A percentile compares a stretch with the other conserved stretches of the same genome.
These are phyloP conservation scores for Seriola dumerili DNA, from an alignment of 2,113 vertebrate species.

Conservation along the genomic window DNA sequence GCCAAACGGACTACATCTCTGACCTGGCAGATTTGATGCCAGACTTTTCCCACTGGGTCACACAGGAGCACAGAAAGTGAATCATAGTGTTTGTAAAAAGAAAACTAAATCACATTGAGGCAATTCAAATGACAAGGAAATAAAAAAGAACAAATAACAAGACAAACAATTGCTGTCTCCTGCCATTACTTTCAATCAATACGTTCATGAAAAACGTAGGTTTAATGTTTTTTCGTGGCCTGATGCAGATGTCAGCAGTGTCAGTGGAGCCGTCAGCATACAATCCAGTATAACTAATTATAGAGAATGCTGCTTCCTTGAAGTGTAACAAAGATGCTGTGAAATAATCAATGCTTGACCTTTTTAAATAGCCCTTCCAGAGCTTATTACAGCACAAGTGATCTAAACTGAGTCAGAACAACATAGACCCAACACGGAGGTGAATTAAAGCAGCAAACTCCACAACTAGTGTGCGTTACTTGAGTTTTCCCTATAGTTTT, in stretches of 20 bases:
- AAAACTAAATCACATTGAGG: constrained; percentile 6
- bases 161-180: not conserved
- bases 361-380: constrained; percentile 45
- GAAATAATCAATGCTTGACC: constrained; percentile 55
- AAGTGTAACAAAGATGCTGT: constrained; percentile 23
- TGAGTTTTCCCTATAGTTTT: not conserved
- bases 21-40: not conserved
- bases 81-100: constrained; percentile 2
- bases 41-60: constrained; percentile 9
- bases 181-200: not conserved
- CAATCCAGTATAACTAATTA: constrained; percentile 28
- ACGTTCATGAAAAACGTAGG: not conserved
- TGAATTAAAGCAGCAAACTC: constrained; percentile 8
- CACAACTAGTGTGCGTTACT: not conserved
- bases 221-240: not conserved
- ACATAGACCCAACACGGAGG: not conserved
- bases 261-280: constrained; percentile 39
- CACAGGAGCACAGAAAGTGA: constrained; percentile 11
- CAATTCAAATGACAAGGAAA: constrained; percentile 20
- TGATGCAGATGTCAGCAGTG: constrained; percentile 37
- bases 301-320: constrained; percentile 40
- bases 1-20: not conserved
- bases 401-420: constrained; percentile 25
- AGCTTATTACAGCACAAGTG: constrained; percentile 33
- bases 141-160: not conserved